A percentile compares a stretch with the other conserved stretches of the same genome.
phyloP scores from a whole-genome alignment of 2,888 invertebrate species.

The Polia nebulosa region DNA sequence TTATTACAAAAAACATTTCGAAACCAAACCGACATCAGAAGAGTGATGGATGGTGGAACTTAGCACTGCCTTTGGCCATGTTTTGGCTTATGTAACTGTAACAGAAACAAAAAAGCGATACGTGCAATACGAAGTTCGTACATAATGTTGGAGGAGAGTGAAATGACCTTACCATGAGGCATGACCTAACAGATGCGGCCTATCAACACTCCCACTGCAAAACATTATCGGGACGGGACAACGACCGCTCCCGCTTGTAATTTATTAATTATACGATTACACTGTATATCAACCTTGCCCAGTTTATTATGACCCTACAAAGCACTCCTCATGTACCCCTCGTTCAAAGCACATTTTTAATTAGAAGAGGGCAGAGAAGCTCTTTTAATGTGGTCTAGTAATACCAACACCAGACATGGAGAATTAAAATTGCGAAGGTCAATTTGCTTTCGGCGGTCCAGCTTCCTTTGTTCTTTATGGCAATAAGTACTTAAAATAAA shows the following conservation, averaged over 20 bases:
- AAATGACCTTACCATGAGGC: conserved; percentile 83
- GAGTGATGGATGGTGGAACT: conserved; percentile 25
- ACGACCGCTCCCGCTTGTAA: conserved; percentile 87
- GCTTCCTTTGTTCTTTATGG: conserved; percentile 69
- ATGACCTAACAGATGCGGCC: conserved; percentile 86
- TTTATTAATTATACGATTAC: conserved; percentile 89
- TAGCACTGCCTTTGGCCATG: conserved; percentile 3
- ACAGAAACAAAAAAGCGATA: conserved; percentile 39
- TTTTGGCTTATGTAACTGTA: conserved; percentile 31
- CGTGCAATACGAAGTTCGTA: conserved; percentile 18
- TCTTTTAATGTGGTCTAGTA: conserved; percentile 75
- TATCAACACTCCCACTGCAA: conserved; percentile 86
- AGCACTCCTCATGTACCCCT: conserved; percentile 64
- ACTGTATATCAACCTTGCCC: conserved; percentile 77
- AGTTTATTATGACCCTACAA: conserved; percentile 76
- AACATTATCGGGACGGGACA: conserved; percentile 86
- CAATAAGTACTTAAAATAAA: conserved; percentile 28
- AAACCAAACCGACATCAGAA: conserved; percentile 9
- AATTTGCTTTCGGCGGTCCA: conserved; percentile 74
- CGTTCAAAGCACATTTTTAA: conserved; percentile 55
- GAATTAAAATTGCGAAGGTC: conserved; percentile 84
- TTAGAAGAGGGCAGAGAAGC: conserved; percentile 66
- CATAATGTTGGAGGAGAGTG: conserved; percentile 71
- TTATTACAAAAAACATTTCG: conserved; percentile 6
- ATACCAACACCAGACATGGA: conserved; percentile 77